Evolutionary conservation across 2,888 invertebrate genomes (phyloP).

Genomic region (Archips xylosteana): DNA sequence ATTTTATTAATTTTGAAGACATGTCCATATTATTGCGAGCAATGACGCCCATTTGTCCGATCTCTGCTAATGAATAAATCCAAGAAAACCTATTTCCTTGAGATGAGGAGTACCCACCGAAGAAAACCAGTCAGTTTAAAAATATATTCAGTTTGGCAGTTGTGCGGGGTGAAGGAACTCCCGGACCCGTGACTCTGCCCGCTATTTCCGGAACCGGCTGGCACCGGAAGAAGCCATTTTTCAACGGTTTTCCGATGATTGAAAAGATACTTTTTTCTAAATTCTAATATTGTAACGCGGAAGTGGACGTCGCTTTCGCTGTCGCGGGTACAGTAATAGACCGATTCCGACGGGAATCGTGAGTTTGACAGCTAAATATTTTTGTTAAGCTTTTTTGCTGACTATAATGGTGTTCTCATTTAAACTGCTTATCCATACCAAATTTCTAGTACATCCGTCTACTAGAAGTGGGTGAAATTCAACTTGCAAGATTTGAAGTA

Average conservation of each 20-base stretch:
- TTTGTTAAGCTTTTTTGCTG: no score
- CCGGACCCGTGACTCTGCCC: conserved; percentile 1
- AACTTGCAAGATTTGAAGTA: no score
- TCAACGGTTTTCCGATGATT: conserved; percentile 13
- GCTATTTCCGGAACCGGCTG: conserved; percentile 17
- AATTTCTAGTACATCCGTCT: no score
- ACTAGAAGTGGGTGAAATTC: no score
- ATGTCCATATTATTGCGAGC: no score
- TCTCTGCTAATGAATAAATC: not conserved
- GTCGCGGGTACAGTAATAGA: not conserved
- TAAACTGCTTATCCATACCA: no score
- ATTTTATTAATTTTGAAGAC: not conserved
- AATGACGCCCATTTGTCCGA: no score
- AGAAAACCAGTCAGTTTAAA: conserved; percentile 15
- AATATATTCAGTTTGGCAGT: conserved; percentile 22
- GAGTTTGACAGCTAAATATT: not conserved
- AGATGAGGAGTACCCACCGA: conserved; percentile 1
- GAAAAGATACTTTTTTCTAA: not conserved
- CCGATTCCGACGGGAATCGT: not conserved
- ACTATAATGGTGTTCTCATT: no score
- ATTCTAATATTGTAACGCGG: not conserved
- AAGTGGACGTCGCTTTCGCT: not conserved
- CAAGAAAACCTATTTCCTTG: not conserved
- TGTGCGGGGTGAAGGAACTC: conserved; percentile 26
- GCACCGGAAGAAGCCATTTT: conserved; percentile 26